These are phyloP conservation scores for Apis cerana DNA, from an alignment of 1,140 invertebrate genomes.

Conservation along the genomic window DNA sequence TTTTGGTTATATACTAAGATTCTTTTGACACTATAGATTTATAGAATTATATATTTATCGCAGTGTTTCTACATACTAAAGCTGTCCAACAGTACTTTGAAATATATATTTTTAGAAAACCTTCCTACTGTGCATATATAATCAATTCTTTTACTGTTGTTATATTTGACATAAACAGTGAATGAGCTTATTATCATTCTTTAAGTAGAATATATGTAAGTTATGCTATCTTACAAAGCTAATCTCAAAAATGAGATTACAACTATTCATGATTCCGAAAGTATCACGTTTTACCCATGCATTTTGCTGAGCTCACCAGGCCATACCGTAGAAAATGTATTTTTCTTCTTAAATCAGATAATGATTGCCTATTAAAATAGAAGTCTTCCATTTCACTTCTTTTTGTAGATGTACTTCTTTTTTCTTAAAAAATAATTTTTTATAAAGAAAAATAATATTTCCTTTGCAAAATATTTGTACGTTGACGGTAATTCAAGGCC, in stretches of 20 bases:
- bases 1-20: background rate
- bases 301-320: conserved; percentile 51
- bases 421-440: conserved; percentile 68
- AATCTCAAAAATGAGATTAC: conserved; percentile 64
- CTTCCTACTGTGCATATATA: conserved; percentile 56
- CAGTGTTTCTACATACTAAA: conserved; percentile 36
- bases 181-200: conserved; percentile 52
- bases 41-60: conserved; percentile 47
- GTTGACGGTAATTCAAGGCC: conserved; percentile 68
- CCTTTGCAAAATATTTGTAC: conserved; percentile 67
- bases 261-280: conserved; percentile 64
- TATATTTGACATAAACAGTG: conserved; percentile 55
- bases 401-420: conserved; percentile 44
- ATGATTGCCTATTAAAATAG: conserved; percentile 64
- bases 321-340: conserved; percentile 42
- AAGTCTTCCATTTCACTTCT: conserved; percentile 54
- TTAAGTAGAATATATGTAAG: conserved; percentile 51
- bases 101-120: conserved; percentile 47
- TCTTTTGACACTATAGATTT: conserved; percentile 38
- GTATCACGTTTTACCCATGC: conserved; percentile 56
- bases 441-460: conserved; percentile 67
- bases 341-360: conserved; percentile 38
- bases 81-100: conserved; percentile 59
- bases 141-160: conserved; percentile 44
- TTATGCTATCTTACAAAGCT: conserved; percentile 65